These are phyloP conservation scores for Daubentonia madagascariensis DNA, from an alignment of 2,113 vertebrate species.

Conservation along the genomic window DNA sequence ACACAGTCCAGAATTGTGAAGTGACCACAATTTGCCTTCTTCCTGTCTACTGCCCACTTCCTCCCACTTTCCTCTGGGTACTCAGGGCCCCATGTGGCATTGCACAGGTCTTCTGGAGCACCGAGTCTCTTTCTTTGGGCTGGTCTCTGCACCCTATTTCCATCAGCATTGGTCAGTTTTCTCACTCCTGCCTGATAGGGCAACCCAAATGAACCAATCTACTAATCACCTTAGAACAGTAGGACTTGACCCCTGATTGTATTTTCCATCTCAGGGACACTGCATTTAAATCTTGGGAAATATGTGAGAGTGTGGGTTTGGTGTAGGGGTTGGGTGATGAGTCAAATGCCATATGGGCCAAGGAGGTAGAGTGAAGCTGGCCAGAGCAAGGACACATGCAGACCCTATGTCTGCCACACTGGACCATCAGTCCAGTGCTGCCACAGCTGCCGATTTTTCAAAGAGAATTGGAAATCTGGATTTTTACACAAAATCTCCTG, in stretches of 20 bases:
- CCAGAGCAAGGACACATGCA: neutral
- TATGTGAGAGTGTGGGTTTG: neutral
- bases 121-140: neutral
- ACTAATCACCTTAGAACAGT: neutral
- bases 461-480: neutral
- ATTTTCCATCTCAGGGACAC: neutral
- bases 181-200: neutral
- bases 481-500: neutral
- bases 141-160: neutral
- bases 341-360: neutral
- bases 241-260: neutral
- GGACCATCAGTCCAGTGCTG: neutral
- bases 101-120: neutral
- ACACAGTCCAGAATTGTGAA: neutral
- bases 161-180: neutral
- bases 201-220: neutral
- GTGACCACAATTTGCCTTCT: neutral
- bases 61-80: neutral
- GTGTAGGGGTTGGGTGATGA: neutral
- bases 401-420: neutral
- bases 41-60: neutral
- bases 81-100: neutral
- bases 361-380: neutral
- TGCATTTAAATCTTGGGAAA: neutral
- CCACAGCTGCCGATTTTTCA: neutral